Conservation (phyloP, 2,797 vertebrate genomes). For the Notolabrus celidotus region DNA sequence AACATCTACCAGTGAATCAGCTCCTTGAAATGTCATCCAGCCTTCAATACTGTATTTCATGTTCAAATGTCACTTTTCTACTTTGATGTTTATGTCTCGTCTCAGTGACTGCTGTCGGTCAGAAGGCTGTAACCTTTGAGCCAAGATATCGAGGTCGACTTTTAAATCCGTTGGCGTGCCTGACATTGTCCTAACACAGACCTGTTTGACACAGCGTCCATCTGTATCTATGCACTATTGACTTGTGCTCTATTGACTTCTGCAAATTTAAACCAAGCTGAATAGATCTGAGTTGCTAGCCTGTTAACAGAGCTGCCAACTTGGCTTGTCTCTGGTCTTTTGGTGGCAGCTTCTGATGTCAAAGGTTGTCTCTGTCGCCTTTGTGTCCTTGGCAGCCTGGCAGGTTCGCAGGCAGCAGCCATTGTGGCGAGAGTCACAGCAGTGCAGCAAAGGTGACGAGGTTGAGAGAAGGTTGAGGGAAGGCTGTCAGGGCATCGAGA, state of each 20-base stretch:
- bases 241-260: constrained; percentile 77
- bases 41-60: constrained; percentile 74
- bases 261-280: constrained; percentile 72
- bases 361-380: constrained; percentile 80
- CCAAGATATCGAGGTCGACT: constrained; percentile 43
- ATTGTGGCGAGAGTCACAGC: constrained; percentile 78
- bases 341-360: constrained; percentile 80
- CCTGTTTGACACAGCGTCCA: constrained; percentile 62
- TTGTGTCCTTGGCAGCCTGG: constrained; percentile 83
- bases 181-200: constrained; percentile 58
- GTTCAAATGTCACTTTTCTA: constrained; percentile 76
- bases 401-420: constrained; percentile 77
- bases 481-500: constrained; percentile 76
- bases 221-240: constrained; percentile 77
- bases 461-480: constrained; percentile 81
- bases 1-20: constrained; percentile 79
- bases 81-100: constrained; percentile 57
- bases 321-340: constrained; percentile 80
- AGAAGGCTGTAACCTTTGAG: constrained; percentile 60
- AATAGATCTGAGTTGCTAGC: constrained; percentile 73
- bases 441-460: constrained; percentile 78
- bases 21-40: constrained; percentile 80
- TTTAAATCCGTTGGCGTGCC: constrained; percentile 49
- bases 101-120: constrained; percentile 54
- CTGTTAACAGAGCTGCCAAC: constrained; percentile 81